Percentiles rank a stretch among this genome's conserved stretches.
These are phyloP conservation scores for Actias luna DNA, from an alignment of 2,888 invertebrate genomes.

Conservation along the genomic window DNA sequence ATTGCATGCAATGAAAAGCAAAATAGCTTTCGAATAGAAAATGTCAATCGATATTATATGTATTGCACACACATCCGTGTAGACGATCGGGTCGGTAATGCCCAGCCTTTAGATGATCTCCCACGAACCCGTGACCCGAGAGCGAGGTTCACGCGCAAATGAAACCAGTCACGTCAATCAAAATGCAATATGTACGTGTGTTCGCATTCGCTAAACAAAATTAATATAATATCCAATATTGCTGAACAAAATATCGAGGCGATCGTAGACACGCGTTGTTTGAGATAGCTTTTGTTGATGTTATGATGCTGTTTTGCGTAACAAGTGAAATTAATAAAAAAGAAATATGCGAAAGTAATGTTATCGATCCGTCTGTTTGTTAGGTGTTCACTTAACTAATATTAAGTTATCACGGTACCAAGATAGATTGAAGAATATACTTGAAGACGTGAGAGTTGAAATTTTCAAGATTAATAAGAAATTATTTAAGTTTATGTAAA, in stretches of 20 bases:
- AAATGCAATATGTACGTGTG: constrained; percentile 4
- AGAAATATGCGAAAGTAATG: no score
- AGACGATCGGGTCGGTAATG: constrained; percentile 1
- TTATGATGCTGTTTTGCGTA: neutral
- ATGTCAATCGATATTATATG: constrained; percentile 4
- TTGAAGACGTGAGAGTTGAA: no score
- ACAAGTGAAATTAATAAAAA: no score
- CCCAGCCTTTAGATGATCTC: constrained; percentile 26
- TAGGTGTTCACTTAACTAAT: no score
- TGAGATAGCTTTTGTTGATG: neutral
- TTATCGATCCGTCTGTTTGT: no score
- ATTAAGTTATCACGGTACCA: no score
- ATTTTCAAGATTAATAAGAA: no score
- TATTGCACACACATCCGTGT: neutral
- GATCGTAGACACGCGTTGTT: neutral
- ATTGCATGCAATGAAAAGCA: neutral
- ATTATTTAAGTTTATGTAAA: no score
- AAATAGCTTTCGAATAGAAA: neutral
- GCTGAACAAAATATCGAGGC: neutral
- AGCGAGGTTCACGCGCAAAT: constrained; percentile 48
- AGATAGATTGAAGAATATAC: no score
- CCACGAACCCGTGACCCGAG: constrained; percentile 52
- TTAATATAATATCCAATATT: constrained; percentile 4
- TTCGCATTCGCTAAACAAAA: constrained; percentile 1
- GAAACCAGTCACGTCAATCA: constrained; percentile 62